Evolutionary conservation across 2,797 vertebrate genomes (phyloP), one percentile per base, ranked within the genome.

Genomic region (Caiman crocodilus): DNA sequence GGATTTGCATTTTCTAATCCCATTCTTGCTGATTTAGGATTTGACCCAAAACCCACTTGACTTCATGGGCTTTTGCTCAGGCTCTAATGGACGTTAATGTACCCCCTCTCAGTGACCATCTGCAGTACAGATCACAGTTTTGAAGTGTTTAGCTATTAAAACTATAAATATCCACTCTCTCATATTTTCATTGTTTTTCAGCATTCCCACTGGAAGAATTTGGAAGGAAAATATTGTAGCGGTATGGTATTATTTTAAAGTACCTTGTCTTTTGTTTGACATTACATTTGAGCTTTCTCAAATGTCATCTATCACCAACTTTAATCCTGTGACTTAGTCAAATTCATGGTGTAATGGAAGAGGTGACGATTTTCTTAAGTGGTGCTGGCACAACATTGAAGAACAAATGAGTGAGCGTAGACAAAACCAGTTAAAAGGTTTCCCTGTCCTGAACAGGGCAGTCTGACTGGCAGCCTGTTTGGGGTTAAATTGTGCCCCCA

Each of bases 1-100:
- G 1, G 56, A 79, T 82, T 85, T 87, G 78, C 59, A 78, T 92
- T 89, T 91, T 82, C 73, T 84, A 88, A 90, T 90, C 58, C 85
- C 26, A 6, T 25, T 30, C 28, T 57, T 93, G 58, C 93, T 93
- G 94, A 65, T 23, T 20, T 12, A 87, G 86, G 86, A 84, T 23
- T 50, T 75, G 56, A 3, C 57, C 82, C 93, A 94, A 95, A 93
- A 25, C 73, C 78, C 69, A 5, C 30, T 84, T 95, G 94, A 92
- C 4, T 11, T 86, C 81, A 5, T 71, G 61, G 42, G 94, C 89
- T 94, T 64, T 95, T 93, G 80, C 76, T 55, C 85, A 84, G 69
- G 26, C 50, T 73, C 91, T 90, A 87, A 65, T 4, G 64, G 80
- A 50, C 76, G 85, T 84, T 82, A 75, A 35, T 85, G 10, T 0